phyloP scores from a whole-genome alignment of 2,797 vertebrate genomes.

The Dallia pectoralis region DNA sequence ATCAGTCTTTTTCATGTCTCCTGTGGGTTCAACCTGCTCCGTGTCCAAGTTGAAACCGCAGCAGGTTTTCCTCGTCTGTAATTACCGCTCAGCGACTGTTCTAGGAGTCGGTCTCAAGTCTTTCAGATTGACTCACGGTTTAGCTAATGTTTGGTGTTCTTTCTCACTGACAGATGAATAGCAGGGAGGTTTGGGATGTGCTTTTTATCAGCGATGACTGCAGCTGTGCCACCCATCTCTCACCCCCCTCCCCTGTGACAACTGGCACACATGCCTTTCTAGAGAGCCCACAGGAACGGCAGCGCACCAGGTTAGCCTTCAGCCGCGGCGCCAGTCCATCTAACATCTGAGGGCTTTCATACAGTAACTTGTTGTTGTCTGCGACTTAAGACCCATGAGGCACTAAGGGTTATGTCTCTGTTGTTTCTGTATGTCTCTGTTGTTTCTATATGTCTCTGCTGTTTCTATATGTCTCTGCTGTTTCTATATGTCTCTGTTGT shows the following conservation, averaged over 20 bases:
- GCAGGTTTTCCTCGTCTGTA: conserved; percentile 47
- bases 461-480: too few species aligned
- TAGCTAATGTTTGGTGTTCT: conserved; percentile 11
- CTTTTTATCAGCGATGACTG: conserved; percentile 40
- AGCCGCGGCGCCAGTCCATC: background rate
- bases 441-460: too few species aligned
- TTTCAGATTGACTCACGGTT: conserved; percentile 22
- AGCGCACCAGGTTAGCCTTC: background rate
- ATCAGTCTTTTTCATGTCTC: conserved; percentile 33
- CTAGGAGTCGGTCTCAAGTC: conserved; percentile 31
- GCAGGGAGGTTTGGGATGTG: conserved; percentile 35
- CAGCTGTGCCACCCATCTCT: conserved; percentile 48
- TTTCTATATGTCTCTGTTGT: too few species aligned
- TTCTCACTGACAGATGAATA: conserved; percentile 47
- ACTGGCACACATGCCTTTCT: background rate
- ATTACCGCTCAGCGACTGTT: conserved; percentile 29
- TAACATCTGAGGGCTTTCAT: background rate
- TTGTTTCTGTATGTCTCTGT: too few species aligned
- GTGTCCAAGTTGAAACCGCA: conserved; percentile 53
- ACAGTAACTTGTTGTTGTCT: background rate
- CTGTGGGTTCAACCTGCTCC: conserved; percentile 36
- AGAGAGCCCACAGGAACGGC: background rate
- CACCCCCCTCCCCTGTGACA: background rate
- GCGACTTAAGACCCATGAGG: too few species aligned
- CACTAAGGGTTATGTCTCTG: too few species aligned